These are phyloP conservation scores for Tiliacea citrago DNA, from an alignment of 2,888 invertebrate species.

Conservation along the genomic window DNA sequence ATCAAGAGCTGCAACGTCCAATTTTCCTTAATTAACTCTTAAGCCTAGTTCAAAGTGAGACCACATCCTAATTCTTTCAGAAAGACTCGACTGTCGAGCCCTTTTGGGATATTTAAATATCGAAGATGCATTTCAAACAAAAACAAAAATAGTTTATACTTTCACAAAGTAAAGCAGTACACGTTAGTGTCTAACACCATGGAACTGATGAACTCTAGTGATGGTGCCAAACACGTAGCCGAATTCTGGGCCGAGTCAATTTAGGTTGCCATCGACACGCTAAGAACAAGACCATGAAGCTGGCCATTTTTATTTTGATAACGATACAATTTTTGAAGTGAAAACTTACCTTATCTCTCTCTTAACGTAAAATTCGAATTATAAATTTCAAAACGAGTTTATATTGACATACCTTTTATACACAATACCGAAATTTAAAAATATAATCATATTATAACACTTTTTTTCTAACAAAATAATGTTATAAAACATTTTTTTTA, in stretches of 20 bases:
- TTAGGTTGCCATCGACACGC: too few species aligned
- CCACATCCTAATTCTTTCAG: conserved; percentile 2
- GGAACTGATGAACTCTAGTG: not conserved
- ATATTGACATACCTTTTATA: too few species aligned
- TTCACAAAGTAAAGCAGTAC: not conserved
- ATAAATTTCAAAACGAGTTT: too few species aligned
- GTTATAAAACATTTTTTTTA: too few species aligned
- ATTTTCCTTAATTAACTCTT: conserved; percentile 25
- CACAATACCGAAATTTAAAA: too few species aligned
- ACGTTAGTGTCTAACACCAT: not conserved
- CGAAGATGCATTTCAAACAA: not conserved
- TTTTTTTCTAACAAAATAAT: too few species aligned
- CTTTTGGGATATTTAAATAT: not conserved
- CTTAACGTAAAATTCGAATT: too few species aligned
- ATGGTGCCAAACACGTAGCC: too few species aligned
- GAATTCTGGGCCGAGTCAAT: too few species aligned
- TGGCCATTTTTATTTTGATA: not conserved
- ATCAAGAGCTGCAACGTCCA: not conserved
- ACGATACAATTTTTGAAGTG: not conserved
- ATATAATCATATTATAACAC: too few species aligned
- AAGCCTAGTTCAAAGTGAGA: conserved; percentile 11
- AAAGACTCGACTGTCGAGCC: not conserved
- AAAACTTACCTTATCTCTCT: too few species aligned
- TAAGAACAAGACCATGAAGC: not conserved
- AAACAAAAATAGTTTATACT: not conserved